Evolutionary conservation across 1,140 invertebrate species (phyloP), one percentile per base, ranked within the genome.

Genomic region (Nixonia krombeini): DNA sequence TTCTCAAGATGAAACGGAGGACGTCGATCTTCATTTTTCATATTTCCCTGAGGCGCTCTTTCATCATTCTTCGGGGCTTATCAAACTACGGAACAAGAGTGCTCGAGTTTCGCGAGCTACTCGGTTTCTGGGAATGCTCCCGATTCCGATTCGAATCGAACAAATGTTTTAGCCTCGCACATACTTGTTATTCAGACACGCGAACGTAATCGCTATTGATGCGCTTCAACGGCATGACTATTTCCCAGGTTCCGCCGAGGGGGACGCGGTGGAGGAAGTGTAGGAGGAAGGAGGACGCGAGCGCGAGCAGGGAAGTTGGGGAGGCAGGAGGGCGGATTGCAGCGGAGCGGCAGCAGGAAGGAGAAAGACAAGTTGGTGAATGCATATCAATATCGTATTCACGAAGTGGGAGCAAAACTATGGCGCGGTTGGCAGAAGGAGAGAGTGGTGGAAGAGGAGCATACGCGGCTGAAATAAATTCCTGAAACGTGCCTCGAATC

Each of bases 381-480:
- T 53, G 55, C 53, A 65, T 58, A 65, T 58, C 62, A 58, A 65
- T 52, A 62, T 62, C 57, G 42, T 51, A 61, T 51, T 40, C 58
- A 38, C 58, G 9, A 26, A 46, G 46, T 38, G 9, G 15, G 55
- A 46, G 29, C 17, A 56, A 41, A 46, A 46, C 42, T 23, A 18
- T 28, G 57, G 38, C 41, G 49, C 26, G 12, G 21, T 8, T 10
- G 25, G 42, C 5, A 29, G 42, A 25, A 23, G 25, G 16, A 8
- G 37, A 42, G 10, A 25, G 26, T 25, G 13, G 46, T 35, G 38
- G 47, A 37, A 44, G 38, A 50, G 41, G 33, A 31, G 37, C 38
- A 52, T 52, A 52, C 51, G 51, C 51, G 51, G n/a, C 10, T 56
- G 41, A 56, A 46, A 70, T 64, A 70, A 65, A 65, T 62, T 70